These are phyloP conservation scores for Stenodema calcarata DNA, from an alignment of 2,888 invertebrate species.

Conservation along the genomic window DNA sequence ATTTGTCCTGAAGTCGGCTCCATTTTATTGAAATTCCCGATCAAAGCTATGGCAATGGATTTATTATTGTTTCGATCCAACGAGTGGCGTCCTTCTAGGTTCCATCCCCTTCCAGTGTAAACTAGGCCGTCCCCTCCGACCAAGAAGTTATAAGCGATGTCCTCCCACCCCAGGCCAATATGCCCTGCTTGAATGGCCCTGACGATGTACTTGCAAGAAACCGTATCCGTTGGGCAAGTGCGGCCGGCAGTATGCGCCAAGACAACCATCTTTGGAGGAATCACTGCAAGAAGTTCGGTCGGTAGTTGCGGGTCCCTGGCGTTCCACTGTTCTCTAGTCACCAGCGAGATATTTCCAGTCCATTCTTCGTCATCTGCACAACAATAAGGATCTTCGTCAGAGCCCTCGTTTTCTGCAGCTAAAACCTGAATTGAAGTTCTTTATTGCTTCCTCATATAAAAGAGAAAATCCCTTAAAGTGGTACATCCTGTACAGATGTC, in stretches of 20 bases:
- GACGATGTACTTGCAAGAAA: constrained; percentile 20
- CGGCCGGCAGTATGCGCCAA: constrained; percentile 48
- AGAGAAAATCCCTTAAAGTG: too few relatives aligned
- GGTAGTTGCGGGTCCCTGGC: not conserved
- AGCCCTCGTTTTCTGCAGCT: not conserved
- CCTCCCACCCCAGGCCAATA: constrained; percentile 42
- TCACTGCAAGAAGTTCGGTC: not conserved
- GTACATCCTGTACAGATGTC: too few relatives aligned
- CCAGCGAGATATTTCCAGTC: not conserved
- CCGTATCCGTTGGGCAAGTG: constrained; percentile 24
- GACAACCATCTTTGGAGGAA: constrained; percentile 52
- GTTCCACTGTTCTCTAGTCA: constrained; percentile 5
- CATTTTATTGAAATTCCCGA: constrained; percentile 38
- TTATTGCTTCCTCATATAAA: too few relatives aligned
- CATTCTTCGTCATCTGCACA: constrained; percentile 21
- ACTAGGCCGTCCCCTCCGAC: constrained; percentile 54
- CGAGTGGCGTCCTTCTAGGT: constrained; percentile 61
- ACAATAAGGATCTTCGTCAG: not conserved
- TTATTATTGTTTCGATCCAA: constrained; percentile 1
- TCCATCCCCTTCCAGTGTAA: constrained; percentile 64
- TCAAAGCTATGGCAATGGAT: constrained; percentile 44
- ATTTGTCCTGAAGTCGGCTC: constrained; percentile 40
- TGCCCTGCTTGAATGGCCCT: constrained; percentile 44
- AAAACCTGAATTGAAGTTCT: too few relatives aligned
- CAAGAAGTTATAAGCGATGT: constrained; percentile 55